Conservation (phyloP, 92 coral and sea anemone species). For the Zoanthus solanderi region DNA sequence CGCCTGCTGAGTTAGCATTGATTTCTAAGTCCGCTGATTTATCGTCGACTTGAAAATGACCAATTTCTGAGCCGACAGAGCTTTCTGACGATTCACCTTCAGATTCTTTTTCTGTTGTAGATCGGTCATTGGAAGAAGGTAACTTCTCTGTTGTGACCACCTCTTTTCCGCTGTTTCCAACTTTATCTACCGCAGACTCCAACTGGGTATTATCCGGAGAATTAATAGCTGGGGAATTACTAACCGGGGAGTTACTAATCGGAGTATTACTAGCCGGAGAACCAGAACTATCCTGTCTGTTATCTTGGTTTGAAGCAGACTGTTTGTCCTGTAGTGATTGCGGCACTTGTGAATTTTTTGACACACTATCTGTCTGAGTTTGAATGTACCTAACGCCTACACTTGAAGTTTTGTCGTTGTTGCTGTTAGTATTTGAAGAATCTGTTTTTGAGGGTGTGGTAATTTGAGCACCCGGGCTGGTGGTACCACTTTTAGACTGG, state of each 20-base stretch:
- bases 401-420: conserved; percentile 8
- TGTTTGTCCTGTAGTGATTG: neutral
- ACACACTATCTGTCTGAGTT: neutral
- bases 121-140: conserved; percentile 32
- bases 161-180: conserved; percentile 90
- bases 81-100: conserved; percentile 23
- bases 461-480: neutral
- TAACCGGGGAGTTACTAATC: neutral
- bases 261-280: neutral
- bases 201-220: conserved; percentile 7
- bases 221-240: neutral
- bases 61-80: conserved; percentile 77
- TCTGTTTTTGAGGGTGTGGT: conserved; percentile 37
- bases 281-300: neutral
- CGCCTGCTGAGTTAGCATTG: conserved; percentile 98
- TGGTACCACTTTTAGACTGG: neutral
- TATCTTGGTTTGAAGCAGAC: conserved; percentile 2
- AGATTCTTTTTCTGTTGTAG: conserved; percentile 33
- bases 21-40: conserved; percentile 99
- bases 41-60: conserved; percentile 96
- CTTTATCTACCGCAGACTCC: conserved; percentile 71
- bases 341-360: conserved; percentile 4
- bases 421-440: conserved; percentile 6
- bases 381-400: neutral
- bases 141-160: conserved; percentile 74